Evolutionary conservation across 2,113 vertebrate genomes (phyloP), one percentile per base, ranked within the genome.

Genomic region (Labrus mixtus): DNA sequence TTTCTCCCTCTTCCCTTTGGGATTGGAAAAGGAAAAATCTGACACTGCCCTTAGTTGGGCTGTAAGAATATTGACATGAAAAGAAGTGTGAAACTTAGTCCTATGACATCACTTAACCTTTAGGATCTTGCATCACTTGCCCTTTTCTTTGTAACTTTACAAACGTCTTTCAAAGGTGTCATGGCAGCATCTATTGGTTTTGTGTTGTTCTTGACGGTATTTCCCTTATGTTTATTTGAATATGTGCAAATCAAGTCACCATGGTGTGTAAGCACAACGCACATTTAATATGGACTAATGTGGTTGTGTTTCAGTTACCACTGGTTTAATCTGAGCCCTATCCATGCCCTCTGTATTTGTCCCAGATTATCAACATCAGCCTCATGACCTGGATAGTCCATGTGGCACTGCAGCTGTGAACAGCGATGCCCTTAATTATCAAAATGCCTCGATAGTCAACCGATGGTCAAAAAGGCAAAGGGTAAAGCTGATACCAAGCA

Each of bases 361-460:
- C 76, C 79, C 85, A 90, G 90, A 91, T 93, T 92, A 93, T 75
- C 51, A 77, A 37, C 82, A 83, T 73, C 71, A 82, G 58, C 71
- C 58, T 33, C 4, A 1, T 67, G 56, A 43, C 22, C 51, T 22
- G 60, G 60, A 71, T 59, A 61, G 72, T 61, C 73, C 82, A 74
- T 78, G 83, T 78, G 73, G 63, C 62, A 12, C 41, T 58, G 68
- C 91, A 91, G 89, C 87, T 89, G 84, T 87, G 76, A 86, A 81
- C 74, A 77, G 68, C 89, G 80, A 73, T 66, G 74, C 33, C 78
- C 68, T 88, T 90, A 75, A 90, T 77, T 85, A 88, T 63, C 41
- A 16, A 88, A 87, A 86, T 89, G 83, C 88, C 20, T 64, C 7
- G 61, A 72, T 20, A 54, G 80, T 87, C 87, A 89, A 67, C 62